phyloP scores from a whole-genome alignment of 1,140 invertebrate genomes.

The Drosophila busckii region DNA sequence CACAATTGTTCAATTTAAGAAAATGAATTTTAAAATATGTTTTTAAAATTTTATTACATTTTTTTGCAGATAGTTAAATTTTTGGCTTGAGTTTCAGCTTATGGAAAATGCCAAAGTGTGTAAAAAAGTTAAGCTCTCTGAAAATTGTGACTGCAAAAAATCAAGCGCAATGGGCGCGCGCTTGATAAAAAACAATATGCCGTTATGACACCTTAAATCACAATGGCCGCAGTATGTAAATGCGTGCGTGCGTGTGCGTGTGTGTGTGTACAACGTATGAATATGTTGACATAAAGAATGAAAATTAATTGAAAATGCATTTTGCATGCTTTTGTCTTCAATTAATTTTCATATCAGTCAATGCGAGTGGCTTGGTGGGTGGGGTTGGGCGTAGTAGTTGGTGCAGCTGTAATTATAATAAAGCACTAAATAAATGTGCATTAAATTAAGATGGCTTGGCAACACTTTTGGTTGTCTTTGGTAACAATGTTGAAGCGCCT shows the following conservation, averaged over 20 bases:
- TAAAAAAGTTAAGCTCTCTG: too few species aligned
- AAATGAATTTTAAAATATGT: too few species aligned
- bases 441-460: too few species aligned
- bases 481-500: not conserved
- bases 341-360: slow-evolving; percentile 68
- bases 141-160: too few species aligned
- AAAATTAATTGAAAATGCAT: slow-evolving; percentile 73
- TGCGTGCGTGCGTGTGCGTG: not conserved
- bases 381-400: not conserved
- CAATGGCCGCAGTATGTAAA: slow-evolving; percentile 56
- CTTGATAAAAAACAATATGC: slow-evolving; percentile 59
- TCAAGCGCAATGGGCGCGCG: too few species aligned
- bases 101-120: too few species aligned
- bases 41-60: too few species aligned
- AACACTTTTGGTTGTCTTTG: not conserved
- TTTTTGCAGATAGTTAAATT: too few species aligned
- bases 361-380: slow-evolving; percentile 29
- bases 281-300: slow-evolving; percentile 48
- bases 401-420: too few species aligned
- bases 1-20: too few species aligned
- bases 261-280: slow-evolving; percentile 13
- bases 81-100: too few species aligned
- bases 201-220: slow-evolving; percentile 71
- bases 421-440: not conserved
- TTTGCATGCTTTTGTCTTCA: slow-evolving; percentile 66